phyloP scores from a whole-genome alignment of 2,797 vertebrate genomes.

The Oophaga sylvatica region DNA sequence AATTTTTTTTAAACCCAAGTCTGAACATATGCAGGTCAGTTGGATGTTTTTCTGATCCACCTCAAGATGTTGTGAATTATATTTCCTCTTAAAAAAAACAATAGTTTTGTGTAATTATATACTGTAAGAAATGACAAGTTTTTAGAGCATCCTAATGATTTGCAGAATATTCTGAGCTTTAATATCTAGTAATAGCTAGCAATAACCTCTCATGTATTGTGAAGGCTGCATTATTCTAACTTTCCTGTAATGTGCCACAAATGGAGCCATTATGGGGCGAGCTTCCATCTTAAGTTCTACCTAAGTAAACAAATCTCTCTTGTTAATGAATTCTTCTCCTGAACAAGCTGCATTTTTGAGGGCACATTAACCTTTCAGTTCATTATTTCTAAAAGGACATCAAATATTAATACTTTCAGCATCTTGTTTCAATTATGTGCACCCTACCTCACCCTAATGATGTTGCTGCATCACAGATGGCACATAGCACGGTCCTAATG shows the following conservation, averaged over 20 bases:
- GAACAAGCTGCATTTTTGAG: slow-evolving; percentile 32
- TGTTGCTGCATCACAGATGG: slow-evolving; percentile 15
- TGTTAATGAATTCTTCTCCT: slow-evolving; percentile 18
- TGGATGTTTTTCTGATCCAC: not conserved
- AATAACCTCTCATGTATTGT: slow-evolving; percentile 23
- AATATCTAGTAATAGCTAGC: not conserved
- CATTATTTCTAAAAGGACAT: slow-evolving; percentile 42
- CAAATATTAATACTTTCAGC: slow-evolving; percentile 49
- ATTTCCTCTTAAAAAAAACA: not conserved
- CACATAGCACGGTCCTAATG: slow-evolving; percentile 10
- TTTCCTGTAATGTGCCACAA: slow-evolving; percentile 41
- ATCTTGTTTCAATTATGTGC: slow-evolving; percentile 48
- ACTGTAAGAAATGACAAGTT: not conserved
- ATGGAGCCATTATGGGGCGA: slow-evolving; percentile 34
- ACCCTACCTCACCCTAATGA: slow-evolving; percentile 25
- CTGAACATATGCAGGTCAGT: not conserved
- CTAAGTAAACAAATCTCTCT: slow-evolving; percentile 37
- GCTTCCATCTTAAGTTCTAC: slow-evolving; percentile 7
- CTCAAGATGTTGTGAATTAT: not conserved
- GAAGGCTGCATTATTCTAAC: not conserved
- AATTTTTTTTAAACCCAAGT: not conserved
- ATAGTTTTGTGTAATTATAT: not conserved
- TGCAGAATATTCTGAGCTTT: not conserved
- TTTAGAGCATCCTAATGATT: not conserved
- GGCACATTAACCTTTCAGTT: slow-evolving; percentile 41